A percentile compares a stretch with the other conserved stretches of the same genome.
phyloP scores from a whole-genome alignment of 2,888 invertebrate genomes.

The Drosophila histrio region DNA sequence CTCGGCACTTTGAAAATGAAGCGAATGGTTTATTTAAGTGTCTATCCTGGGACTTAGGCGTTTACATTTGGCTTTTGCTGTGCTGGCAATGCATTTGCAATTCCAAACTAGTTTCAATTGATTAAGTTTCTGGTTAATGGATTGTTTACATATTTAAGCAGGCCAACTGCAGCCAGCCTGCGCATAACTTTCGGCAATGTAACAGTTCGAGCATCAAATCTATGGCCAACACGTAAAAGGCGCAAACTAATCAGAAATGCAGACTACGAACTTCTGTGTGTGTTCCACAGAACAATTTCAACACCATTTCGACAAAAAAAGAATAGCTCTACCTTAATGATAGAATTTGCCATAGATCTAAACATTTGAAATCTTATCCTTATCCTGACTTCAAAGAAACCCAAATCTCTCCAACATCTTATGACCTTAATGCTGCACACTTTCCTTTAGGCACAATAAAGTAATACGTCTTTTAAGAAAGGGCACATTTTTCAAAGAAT shows the following conservation, averaged over 20 bases:
- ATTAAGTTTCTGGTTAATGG: conserved; percentile 78
- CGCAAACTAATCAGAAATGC: conserved; percentile 28
- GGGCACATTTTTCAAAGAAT: neutral
- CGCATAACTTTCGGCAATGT: conserved; percentile 34
- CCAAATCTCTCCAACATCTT: neutral
- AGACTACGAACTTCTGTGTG: neutral
- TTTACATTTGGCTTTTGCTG: conserved; percentile 53
- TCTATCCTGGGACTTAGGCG: conserved; percentile 35
- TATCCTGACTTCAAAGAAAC: neutral
- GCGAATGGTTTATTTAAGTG: conserved; percentile 37
- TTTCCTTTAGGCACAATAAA: neutral
- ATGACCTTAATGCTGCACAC: neutral
- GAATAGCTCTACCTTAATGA: neutral
- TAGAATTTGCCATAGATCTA: neutral
- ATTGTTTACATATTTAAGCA: conserved; percentile 70
- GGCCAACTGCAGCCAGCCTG: conserved; percentile 26
- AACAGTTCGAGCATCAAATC: conserved; percentile 27
- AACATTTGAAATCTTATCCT: neutral
- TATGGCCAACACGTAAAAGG: conserved; percentile 21
- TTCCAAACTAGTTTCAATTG: conserved; percentile 75
- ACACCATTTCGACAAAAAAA: neutral
- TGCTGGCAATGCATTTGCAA: conserved; percentile 69
- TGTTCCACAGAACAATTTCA: conserved; percentile 5
- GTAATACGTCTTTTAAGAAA: neutral
- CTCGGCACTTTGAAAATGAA: conserved; percentile 58